Conservation (phyloP, 2,797 vertebrate genomes). For the Telmatherina bonti region DNA sequence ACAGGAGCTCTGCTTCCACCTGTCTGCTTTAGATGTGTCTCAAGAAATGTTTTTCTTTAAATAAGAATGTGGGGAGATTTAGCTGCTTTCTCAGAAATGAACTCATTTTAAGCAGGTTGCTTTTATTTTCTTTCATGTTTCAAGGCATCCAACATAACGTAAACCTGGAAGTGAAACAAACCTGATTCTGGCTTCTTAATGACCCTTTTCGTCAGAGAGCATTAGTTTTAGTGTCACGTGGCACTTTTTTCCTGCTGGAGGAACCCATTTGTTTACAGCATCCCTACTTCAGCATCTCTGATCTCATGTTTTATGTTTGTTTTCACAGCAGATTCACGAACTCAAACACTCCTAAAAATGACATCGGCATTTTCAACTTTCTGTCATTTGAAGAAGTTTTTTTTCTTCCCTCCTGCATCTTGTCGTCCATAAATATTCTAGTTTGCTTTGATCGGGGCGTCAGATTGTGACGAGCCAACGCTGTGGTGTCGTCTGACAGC, state of each 20-base stretch:
- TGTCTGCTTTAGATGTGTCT: constrained; percentile 51
- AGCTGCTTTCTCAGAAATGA: background rate
- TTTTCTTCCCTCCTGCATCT: constrained; percentile 32
- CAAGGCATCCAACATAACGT: background rate
- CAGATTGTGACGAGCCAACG: constrained; percentile 39
- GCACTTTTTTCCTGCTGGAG: background rate
- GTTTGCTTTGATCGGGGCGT: constrained; percentile 70
- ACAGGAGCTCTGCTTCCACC: constrained; percentile 54
- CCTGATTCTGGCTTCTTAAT: background rate
- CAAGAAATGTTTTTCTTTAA: background rate
- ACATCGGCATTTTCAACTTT: constrained; percentile 48
- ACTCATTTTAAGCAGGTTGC: background rate
- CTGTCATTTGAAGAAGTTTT: constrained; percentile 29
- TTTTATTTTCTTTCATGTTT: background rate
- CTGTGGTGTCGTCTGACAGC: constrained; percentile 53
- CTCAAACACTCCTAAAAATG: constrained; percentile 44
- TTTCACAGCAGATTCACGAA: constrained; percentile 28
- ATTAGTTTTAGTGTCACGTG: background rate
- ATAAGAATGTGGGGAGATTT: background rate
- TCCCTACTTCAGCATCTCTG: background rate
- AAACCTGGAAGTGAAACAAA: background rate
- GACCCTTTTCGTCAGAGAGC: background rate
- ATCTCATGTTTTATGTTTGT: constrained; percentile 18
- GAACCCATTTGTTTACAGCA: constrained; percentile 14
- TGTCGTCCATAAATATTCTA: constrained; percentile 78